phyloP scores from a whole-genome alignment of 2,797 vertebrate genomes.

The Helarctos malayanus region DNA sequence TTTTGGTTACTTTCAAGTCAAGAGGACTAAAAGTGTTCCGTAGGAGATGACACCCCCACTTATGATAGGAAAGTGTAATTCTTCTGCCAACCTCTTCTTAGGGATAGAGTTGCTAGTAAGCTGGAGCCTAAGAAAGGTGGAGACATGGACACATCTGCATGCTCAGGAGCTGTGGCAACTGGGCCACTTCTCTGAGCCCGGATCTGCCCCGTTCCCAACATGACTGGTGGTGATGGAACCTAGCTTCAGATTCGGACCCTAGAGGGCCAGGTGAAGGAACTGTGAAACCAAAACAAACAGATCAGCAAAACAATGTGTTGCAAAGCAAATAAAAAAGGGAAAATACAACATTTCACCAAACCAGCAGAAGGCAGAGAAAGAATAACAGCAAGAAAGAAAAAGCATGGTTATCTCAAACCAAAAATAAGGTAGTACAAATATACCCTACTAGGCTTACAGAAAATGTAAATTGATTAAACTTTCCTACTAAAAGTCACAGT shows the following conservation, averaged over 20 bases:
- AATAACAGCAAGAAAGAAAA: not conserved
- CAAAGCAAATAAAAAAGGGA: not conserved
- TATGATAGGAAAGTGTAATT: not conserved
- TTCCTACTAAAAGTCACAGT: conserved; percentile 4
- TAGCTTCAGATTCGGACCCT: not conserved
- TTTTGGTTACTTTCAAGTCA: not conserved
- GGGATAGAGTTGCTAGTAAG: not conserved
- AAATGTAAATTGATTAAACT: not conserved
- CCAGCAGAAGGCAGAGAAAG: not conserved
- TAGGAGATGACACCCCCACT: too few relatives aligned
- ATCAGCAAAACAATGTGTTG: not conserved
- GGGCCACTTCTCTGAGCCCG: not conserved
- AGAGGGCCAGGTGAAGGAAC: not conserved
- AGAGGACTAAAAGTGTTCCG: not conserved
- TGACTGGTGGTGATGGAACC: not conserved
- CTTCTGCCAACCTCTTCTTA: not conserved
- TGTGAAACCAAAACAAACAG: not conserved
- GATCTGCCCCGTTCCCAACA: not conserved
- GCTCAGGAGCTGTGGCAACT: not conserved
- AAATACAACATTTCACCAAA: not conserved
- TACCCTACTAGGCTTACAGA: not conserved
- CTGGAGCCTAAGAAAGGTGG: not conserved
- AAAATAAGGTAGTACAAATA: conserved; percentile 23
- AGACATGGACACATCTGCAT: not conserved
- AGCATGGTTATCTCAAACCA: not conserved